Conservation (phyloP, 2,113 vertebrate genomes). For the Menura novaehollandiae region DNA sequence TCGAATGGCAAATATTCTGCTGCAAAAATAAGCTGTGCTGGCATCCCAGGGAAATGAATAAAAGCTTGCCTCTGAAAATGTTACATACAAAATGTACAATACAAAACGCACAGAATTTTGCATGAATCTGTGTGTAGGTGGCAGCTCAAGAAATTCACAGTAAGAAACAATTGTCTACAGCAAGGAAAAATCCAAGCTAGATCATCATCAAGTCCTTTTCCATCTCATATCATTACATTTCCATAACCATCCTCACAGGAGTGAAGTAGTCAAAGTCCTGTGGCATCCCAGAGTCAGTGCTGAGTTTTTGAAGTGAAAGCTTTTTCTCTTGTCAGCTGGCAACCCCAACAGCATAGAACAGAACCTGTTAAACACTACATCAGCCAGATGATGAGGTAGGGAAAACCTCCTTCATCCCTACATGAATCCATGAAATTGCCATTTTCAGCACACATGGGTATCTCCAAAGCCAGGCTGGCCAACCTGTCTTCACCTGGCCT, state of each 20-base stretch:
- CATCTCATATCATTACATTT: neutral
- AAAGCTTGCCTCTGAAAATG: conserved; percentile 38
- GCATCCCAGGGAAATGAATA: neutral
- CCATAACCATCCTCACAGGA: neutral
- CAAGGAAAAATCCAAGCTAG: conserved; percentile 13
- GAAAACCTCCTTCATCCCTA: neutral
- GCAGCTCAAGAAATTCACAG: conserved; percentile 55
- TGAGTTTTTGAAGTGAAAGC: neutral
- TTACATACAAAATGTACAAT: conserved; percentile 34
- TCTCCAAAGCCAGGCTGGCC: neutral
- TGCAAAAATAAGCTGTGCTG: conserved; percentile 45
- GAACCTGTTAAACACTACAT: neutral
- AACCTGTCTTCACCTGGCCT: neutral
- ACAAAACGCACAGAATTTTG: conserved; percentile 42
- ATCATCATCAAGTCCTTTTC: neutral
- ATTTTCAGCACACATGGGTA: neutral
- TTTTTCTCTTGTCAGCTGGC: neutral
- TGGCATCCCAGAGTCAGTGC: neutral
- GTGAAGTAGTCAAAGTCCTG: neutral
- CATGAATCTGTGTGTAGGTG: conserved; percentile 55
- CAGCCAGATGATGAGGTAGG: neutral
- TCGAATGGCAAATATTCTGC: conserved; percentile 36
- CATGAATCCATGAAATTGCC: neutral
- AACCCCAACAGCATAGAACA: neutral
- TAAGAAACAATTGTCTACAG: conserved; percentile 35